These are phyloP conservation scores for Poecilus cupreus DNA, from an alignment of 2,888 invertebrate genomes.

Conservation along the genomic window DNA sequence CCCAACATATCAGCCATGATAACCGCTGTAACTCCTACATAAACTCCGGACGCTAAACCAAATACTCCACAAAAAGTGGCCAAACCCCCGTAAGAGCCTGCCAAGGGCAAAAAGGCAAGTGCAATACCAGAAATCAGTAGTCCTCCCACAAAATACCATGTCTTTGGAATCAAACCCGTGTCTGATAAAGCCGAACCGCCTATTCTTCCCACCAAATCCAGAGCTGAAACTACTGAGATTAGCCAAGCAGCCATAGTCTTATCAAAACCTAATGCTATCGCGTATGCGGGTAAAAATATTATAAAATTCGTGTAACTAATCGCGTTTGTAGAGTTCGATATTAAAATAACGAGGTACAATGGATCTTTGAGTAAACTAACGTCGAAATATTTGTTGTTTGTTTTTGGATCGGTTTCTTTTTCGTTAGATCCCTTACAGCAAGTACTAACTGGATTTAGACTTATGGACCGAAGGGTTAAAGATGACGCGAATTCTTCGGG, in stretches of 20 bases:
- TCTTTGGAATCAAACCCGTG: slow-evolving; percentile 83
- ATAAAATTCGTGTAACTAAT: slow-evolving; percentile 92
- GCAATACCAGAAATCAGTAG: slow-evolving; percentile 85
- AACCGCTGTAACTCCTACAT: slow-evolving; percentile 90
- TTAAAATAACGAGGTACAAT: slow-evolving; percentile 86
- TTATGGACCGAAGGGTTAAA: slow-evolving; percentile 82
- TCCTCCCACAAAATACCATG: slow-evolving; percentile 89
- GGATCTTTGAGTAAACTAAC: slow-evolving; percentile 84
- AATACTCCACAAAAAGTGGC: slow-evolving; percentile 84
- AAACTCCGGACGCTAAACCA: slow-evolving; percentile 88
- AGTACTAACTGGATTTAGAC: slow-evolving; percentile 73
- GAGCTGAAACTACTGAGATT: slow-evolving; percentile 85
- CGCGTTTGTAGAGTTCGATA: slow-evolving; percentile 90
- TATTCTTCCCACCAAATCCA: slow-evolving; percentile 88
- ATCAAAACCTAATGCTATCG: slow-evolving; percentile 81
- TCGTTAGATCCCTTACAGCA: slow-evolving; percentile 70
- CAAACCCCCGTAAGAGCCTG: slow-evolving; percentile 78
- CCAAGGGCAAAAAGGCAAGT: slow-evolving; percentile 81
- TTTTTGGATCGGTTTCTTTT: slow-evolving; percentile 69
- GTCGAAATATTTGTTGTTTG: slow-evolving; percentile 83
- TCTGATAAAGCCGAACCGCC: slow-evolving; percentile 91
- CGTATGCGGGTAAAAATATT: slow-evolving; percentile 87
- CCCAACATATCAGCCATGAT: slow-evolving; percentile 93
- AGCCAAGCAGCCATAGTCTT: slow-evolving; percentile 83
- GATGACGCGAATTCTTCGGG: slow-evolving; percentile 87